phyloP scores from a whole-genome alignment of 2,113 vertebrate species.

The Platanista minor region DNA sequence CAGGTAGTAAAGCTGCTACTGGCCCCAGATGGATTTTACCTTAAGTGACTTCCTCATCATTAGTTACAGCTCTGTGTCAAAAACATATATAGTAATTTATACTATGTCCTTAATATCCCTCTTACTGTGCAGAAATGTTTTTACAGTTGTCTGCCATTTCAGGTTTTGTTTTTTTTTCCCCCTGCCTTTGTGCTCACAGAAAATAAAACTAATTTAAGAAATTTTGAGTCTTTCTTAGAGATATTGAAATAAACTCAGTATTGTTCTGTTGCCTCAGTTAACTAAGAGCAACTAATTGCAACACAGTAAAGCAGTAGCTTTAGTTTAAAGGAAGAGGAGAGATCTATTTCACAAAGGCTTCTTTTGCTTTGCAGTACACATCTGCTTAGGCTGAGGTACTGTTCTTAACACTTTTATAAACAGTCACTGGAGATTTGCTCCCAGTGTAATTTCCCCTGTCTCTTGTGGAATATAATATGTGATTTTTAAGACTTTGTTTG shows the following conservation, averaged over 20 bases:
- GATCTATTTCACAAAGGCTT: not conserved
- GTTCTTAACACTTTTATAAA: not conserved
- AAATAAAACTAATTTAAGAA: slow-evolving; percentile 20
- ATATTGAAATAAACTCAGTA: not conserved
- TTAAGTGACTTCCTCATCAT: not conserved
- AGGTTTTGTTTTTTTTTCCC: not conserved
- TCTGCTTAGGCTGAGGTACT: not conserved
- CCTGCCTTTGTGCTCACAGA: not conserved
- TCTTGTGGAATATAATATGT: not conserved
- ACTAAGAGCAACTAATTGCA: not conserved
- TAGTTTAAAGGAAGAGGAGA: slow-evolving; percentile 24
- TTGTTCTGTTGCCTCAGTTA: not conserved
- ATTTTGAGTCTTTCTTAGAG: slow-evolving; percentile 13
- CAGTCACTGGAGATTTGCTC: not conserved
- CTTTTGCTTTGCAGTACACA: not conserved
- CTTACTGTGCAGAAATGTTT: slow-evolving; percentile 23
- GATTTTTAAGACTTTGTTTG: slow-evolving; percentile 31
- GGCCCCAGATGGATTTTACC: not conserved
- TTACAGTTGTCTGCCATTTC: not conserved
- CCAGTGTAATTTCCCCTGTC: not conserved
- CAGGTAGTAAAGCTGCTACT: not conserved
- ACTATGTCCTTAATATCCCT: not conserved
- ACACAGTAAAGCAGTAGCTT: not conserved
- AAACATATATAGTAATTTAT: not conserved
- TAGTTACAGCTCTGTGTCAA: not conserved